Evolutionary conservation across 2,797 vertebrate genomes (phyloP), one percentile per base, ranked within the genome.

Genomic region (Bradypodion ventrale): DNA sequence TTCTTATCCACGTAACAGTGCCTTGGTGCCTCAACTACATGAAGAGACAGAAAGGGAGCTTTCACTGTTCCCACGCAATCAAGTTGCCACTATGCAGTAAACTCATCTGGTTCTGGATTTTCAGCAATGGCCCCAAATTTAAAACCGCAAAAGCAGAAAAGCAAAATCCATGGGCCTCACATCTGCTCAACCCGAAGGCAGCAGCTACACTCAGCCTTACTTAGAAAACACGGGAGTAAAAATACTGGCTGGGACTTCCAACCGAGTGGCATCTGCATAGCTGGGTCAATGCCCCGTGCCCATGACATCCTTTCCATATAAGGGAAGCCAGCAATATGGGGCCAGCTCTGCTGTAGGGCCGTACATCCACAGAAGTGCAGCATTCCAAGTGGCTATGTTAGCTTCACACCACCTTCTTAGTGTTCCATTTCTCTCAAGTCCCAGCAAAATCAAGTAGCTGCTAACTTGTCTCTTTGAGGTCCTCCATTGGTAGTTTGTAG

Each of bases 401-500:
- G 92, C 93, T 92, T 88, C 83, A 93, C 88, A 92, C 91, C 94
- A 91, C 94, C 93, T 84, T 90, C 60, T 46, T 85, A 91, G 85
- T 92, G 93, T 95, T 96, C 94, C 93, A 35, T 90, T 84, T 91
- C 87, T 90, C 94, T 91, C 52, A 32, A 88, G 93, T 92, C 86
- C 92, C 87, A 93, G 90, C 79, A 84, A 88, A 91, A 83, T 72
- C n/a, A 1, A 94, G 89, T 16, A 90, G 92, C 32, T 95, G 98
- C 97, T 99, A 99, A 97, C 98, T 99, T 84, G 95, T 96, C 94
- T 97, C 97, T 92, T 97, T 97, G 87, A 97, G 95, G 62, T 97
- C 97, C 85, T 96, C 96, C 90, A 96, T 15, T 63, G 95, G 95
- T 27, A 96, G 87, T 90, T 96, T 95, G 93, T 96, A 96, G 92